These are phyloP conservation scores for Sminthurinus aureus DNA, from an alignment of 2,888 invertebrate genomes.

Conservation along the genomic window DNA sequence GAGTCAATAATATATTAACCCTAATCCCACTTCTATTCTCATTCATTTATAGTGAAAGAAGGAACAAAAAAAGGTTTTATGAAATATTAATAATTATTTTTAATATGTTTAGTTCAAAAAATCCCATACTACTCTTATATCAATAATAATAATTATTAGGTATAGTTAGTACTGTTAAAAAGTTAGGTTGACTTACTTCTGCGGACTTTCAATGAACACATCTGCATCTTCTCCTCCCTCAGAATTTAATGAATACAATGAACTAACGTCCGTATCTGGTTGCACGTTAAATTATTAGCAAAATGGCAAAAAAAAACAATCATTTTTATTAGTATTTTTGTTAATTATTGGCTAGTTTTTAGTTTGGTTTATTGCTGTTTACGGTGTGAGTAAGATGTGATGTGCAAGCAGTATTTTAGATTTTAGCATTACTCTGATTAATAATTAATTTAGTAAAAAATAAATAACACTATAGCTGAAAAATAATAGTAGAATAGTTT, in stretches of 20 bases:
- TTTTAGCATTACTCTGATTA: background rate
- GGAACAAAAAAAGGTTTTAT: too few species aligned
- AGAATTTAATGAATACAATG: conserved; percentile 67
- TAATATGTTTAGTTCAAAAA: too few species aligned
- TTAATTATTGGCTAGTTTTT: background rate
- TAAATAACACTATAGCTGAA: background rate
- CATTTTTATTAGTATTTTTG: background rate
- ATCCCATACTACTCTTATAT: too few species aligned
- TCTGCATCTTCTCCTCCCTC: conserved; percentile 66
- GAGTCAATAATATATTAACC: background rate
- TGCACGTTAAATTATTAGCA: background rate
- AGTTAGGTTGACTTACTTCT: conserved; percentile 32
- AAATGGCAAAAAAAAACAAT: background rate
- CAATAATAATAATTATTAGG: too few species aligned
- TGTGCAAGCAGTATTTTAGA: background rate
- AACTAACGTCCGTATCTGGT: conserved; percentile 65
- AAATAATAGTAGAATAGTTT: background rate
- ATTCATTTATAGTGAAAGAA: too few species aligned
- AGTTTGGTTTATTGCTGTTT: background rate
- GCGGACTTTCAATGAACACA: conserved; percentile 60
- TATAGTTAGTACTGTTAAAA: background rate
- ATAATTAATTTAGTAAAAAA: background rate
- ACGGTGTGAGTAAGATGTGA: background rate
- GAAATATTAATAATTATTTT: too few species aligned
- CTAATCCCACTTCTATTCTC: too few species aligned